A percentile compares a stretch with the other conserved stretches of the same genome.
Conservation (phyloP, 1,140 invertebrate genomes). For the Drosophila nigromelanica region DNA sequence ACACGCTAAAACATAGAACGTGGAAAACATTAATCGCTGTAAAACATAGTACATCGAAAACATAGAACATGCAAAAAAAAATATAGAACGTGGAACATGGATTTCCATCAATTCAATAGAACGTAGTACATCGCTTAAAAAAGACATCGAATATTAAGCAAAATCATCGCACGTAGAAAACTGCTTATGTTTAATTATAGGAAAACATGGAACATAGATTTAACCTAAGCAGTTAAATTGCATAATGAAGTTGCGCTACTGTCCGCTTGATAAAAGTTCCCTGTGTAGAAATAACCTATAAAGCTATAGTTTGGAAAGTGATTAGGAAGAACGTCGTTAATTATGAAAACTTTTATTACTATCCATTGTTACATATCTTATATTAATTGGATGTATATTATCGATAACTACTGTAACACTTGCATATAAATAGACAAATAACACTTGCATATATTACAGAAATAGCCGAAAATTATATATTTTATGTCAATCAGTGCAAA, state of each 20-base stretch:
- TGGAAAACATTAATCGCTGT: background rate
- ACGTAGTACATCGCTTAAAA: background rate
- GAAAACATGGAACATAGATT: slow-evolving; percentile 6
- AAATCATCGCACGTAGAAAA: background rate
- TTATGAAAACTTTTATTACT: too few species aligned
- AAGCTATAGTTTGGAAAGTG: background rate
- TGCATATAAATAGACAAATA: too few species aligned
- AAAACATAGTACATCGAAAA: slow-evolving; percentile 20
- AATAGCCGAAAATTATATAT: too few species aligned
- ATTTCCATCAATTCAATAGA: slow-evolving; percentile 2
- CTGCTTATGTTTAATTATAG: slow-evolving; percentile 9
- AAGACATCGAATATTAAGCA: slow-evolving; percentile 1
- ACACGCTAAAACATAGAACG: background rate
- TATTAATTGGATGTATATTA: too few species aligned
- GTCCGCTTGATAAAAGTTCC: background rate
- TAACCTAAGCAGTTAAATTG: background rate
- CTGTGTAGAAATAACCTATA: too few species aligned
- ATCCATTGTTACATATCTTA: background rate
- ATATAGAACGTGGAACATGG: slow-evolving; percentile 12
- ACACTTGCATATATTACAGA: too few species aligned
- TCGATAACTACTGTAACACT: too few species aligned
- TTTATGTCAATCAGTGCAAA: too few species aligned
- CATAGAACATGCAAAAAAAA: slow-evolving; percentile 1
- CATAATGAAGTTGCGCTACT: background rate
- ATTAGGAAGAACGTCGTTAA: too few species aligned